A percentile compares a stretch with the other conserved stretches of the same genome.
These are phyloP conservation scores for Philhelius pedissequus DNA, from an alignment of 2,888 invertebrate genomes.

Conservation along the genomic window DNA sequence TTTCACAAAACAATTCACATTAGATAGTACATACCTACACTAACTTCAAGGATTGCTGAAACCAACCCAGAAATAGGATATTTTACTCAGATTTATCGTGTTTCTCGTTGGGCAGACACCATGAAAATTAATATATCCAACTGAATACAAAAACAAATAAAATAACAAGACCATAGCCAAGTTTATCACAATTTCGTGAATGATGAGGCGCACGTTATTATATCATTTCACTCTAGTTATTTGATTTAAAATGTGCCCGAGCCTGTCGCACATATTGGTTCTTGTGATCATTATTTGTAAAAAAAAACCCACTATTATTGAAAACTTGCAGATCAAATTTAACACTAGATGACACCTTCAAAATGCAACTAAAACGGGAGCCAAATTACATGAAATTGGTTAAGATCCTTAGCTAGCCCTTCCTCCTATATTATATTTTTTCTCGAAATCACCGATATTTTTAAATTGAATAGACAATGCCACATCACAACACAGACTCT, in stretches of 20 bases:
- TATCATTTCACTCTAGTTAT: background rate
- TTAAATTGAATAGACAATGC: no score
- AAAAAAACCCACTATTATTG: background rate
- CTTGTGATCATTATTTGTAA: background rate
- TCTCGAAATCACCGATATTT: no score
- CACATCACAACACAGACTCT: no score
- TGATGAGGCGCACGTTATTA: slow-evolving; percentile 25
- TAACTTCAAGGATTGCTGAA: slow-evolving; percentile 5
- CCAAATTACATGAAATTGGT: no score
- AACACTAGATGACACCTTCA: no score
- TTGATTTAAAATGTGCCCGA: background rate
- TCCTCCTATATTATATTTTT: no score
- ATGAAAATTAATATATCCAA: background rate
- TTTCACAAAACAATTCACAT: slow-evolving; percentile 8
- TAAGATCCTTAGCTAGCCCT: no score
- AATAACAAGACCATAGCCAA: background rate
- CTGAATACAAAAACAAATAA: background rate
- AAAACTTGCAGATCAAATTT: no score
- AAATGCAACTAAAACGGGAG: no score
- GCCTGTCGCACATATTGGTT: background rate
- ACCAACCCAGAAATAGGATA: background rate
- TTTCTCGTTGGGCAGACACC: slow-evolving; percentile 1
- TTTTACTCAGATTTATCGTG: slow-evolving; percentile 3
- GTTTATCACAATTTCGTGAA: slow-evolving; percentile 27
- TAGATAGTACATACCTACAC: background rate